Evolutionary conservation across 2,113 vertebrate genomes (phyloP).

Genomic region (Pseudolaguvia tuberculata): DNA sequence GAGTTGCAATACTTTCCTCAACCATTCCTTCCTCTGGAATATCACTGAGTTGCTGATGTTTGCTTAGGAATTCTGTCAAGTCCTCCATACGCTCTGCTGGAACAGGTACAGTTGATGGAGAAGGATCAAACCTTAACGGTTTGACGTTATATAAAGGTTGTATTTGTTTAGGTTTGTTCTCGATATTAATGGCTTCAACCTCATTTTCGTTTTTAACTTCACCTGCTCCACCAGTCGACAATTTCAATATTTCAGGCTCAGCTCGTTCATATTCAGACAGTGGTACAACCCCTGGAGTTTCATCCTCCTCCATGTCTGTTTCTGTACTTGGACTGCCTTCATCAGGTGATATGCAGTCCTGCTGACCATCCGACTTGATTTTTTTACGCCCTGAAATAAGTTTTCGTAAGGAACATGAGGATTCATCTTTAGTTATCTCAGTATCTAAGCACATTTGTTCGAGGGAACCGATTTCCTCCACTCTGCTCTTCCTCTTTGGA

Average conservation of each 20-base stretch:
- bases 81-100: conserved; percentile 61
- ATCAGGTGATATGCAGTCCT: conserved; percentile 64
- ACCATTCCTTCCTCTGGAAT: conserved; percentile 65
- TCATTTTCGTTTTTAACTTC: conserved; percentile 24
- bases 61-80: conserved; percentile 56
- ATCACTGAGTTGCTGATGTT: conserved; percentile 68
- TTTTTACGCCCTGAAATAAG: conserved; percentile 80
- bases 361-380: conserved; percentile 72
- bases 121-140: conserved; percentile 7
- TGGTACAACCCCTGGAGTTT: conserved; percentile 85
- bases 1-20: conserved; percentile 59
- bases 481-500: conserved; percentile 76
- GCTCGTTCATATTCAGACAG: conserved; percentile 81
- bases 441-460: conserved; percentile 71
- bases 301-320: conserved; percentile 77
- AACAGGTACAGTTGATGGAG: conserved; percentile 16
- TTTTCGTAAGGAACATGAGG: conserved; percentile 82
- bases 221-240: neutral
- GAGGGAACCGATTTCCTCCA: conserved; percentile 75
- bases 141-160: conserved; percentile 11
- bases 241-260: conserved; percentile 56
- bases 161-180: conserved; percentile 41
- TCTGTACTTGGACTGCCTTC: conserved; percentile 63
- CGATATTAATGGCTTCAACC: conserved; percentile 28
- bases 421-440: conserved; percentile 77